Conservation (phyloP, 2,797 vertebrate genomes). For the Arrhamphus sclerolepis region DNA sequence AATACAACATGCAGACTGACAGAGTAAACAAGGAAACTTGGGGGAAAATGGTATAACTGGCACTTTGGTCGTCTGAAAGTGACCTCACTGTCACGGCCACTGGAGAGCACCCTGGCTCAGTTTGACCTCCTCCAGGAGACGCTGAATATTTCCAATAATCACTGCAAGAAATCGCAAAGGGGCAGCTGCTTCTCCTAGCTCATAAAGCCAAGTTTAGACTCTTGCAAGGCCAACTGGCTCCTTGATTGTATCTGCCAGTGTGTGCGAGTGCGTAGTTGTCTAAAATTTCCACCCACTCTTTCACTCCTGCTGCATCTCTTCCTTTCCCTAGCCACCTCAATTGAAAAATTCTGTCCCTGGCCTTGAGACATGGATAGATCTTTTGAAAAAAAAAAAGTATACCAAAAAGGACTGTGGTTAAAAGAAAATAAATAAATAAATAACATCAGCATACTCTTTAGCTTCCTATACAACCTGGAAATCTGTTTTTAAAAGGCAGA, state of each 20-base stretch:
- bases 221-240: slow-evolving; percentile 14
- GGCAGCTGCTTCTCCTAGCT: not conserved
- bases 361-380: slow-evolving; percentile 18
- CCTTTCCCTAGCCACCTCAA: slow-evolving; percentile 45
- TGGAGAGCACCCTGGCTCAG: slow-evolving; percentile 76
- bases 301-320: slow-evolving; percentile 50
- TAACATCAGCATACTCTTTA: slow-evolving; percentile 9
- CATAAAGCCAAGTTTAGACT: not conserved
- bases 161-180: not conserved
- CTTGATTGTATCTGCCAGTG: slow-evolving; percentile 18
- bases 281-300: slow-evolving; percentile 52
- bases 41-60: slow-evolving; percentile 69
- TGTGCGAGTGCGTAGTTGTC: slow-evolving; percentile 12
- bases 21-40: slow-evolving; percentile 32
- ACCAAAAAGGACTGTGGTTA: not conserved
- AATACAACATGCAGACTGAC: slow-evolving; percentile 40
- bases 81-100: slow-evolving; percentile 64
- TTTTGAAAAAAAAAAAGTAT: slow-evolving; percentile 15
- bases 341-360: slow-evolving; percentile 19
- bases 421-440: not conserved
- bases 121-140: slow-evolving; percentile 68
- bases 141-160: slow-evolving; percentile 36
- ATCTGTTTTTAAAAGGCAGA: not conserved
- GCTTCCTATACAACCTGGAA: slow-evolving; percentile 1
- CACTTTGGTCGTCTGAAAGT: slow-evolving; percentile 76